Conservation (phyloP, 2,888 invertebrate species). For the Perizoma flavofasciatum region DNA sequence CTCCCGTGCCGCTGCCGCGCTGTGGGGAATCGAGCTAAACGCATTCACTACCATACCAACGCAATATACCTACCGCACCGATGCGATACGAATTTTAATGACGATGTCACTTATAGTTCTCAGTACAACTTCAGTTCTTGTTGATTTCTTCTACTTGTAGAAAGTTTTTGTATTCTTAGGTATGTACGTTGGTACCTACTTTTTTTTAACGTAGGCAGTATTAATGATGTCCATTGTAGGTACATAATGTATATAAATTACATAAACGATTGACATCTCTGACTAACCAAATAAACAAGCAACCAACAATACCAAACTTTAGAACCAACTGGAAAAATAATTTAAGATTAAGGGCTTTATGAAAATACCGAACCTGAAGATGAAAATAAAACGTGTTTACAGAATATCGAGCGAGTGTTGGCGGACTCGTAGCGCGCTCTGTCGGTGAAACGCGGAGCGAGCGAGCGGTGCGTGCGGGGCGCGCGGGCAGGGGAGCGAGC, state of each 20-base stretch:
- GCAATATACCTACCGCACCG: constrained; percentile 74
- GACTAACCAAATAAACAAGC: background rate
- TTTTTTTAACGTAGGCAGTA: background rate
- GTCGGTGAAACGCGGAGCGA: constrained; percentile 57
- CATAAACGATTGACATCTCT: constrained; percentile 3
- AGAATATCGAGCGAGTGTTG: constrained; percentile 80
- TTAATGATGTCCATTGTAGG: background rate
- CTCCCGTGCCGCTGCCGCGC: constrained; percentile 43
- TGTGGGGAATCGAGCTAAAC: constrained; percentile 65
- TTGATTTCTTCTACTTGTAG: constrained; percentile 23
- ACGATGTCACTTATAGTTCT: constrained; percentile 55
- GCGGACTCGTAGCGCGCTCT: constrained; percentile 76
- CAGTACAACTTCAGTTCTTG: constrained; percentile 39
- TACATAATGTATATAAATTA: constrained; percentile 32
- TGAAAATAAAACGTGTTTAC: constrained; percentile 80
- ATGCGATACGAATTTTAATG: constrained; percentile 60
- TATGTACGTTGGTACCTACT: background rate
- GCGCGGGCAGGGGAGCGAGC: constrained; percentile 66
- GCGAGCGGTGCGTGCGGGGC: constrained; percentile 53
- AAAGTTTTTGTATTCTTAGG: background rate
- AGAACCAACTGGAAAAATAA: background rate
- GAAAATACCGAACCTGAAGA: constrained; percentile 60
- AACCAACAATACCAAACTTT: background rate
- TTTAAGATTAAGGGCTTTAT: constrained; percentile 27
- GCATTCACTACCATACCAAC: constrained; percentile 64